These are phyloP conservation scores for Lysiphlebus fabarum DNA, from an alignment of 1,140 invertebrate species.

Conservation along the genomic window DNA sequence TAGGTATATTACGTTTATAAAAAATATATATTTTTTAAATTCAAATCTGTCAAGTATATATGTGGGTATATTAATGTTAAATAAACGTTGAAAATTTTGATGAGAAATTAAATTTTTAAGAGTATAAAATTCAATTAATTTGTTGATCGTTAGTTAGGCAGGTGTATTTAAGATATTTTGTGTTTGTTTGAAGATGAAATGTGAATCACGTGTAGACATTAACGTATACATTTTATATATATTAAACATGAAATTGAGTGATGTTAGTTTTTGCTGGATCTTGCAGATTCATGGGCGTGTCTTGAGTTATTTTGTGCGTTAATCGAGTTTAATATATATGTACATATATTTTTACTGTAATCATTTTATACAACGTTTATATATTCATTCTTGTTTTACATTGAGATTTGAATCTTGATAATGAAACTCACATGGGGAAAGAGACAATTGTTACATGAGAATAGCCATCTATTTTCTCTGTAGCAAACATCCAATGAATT, in stretches of 20 bases:
- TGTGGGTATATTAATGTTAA: constrained; percentile 13
- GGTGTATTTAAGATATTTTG: constrained; percentile 18
- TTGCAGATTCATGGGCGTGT: constrained; percentile 25
- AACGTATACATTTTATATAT: neutral
- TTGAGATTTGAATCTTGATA: constrained; percentile 29
- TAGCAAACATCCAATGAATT: neutral
- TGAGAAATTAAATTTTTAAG: constrained; percentile 24
- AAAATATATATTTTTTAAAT: no score
- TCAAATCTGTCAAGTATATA: no score
- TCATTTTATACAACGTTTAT: constrained; percentile 11
- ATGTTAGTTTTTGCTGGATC: constrained; percentile 7
- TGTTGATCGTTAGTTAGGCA: constrained; percentile 18
- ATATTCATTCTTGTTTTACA: constrained; percentile 21
- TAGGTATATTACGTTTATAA: no score
- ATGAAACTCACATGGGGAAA: neutral
- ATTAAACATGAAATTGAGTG: constrained; percentile 11
- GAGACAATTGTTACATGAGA: constrained; percentile 16
- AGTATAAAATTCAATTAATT: constrained; percentile 22
- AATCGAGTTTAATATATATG: constrained; percentile 12
- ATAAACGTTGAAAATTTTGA: constrained; percentile 17
- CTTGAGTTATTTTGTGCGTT: constrained; percentile 25
- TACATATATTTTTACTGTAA: neutral
- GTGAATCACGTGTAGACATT: neutral
- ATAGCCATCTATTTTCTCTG: constrained; percentile 7
- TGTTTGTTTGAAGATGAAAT: constrained; percentile 16